Base-by-base conservation (phyloP, 2,888 invertebrate genomes). In the Crossocerus cetratus region DNA sequence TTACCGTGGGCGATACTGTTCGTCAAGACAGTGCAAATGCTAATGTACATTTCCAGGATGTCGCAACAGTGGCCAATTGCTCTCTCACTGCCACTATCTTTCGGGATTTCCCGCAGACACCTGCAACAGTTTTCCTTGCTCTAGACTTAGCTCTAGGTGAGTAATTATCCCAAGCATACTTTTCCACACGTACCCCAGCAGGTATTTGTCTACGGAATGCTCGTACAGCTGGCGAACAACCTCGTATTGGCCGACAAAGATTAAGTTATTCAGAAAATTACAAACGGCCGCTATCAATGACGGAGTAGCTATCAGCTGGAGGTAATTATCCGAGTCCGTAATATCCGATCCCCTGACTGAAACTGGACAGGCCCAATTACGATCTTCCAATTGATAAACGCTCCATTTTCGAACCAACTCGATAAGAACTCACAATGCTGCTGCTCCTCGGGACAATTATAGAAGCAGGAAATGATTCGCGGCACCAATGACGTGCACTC, bases 41-140 rank as follows among this genome's bases (percentile, higher is more conserved):
- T 86, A 0, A 90, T 86, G 76, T 92, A 91, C 92, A 93, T 92
- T 85, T 92, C 91, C 62, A 93, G 74, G 66, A 92, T 86, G 54
- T 92, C 92, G 68, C 90, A 89, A 76, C 91, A 92, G 56, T 91
- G 84, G 2, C 89, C 85, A 4, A 91, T 75, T 77, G 89, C 89
- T 77, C 84, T 90, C 16, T 90, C 89, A 55, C 85, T 88, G 2
- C 83, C 86, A 2, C 90, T 82, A 67, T 85, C 84, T 59, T 87
- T 84, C 2, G 89, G 88, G 42, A 91, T 90, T 53, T 86, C 85
- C 13, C 84, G 88, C 57, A 92, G 84, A 55, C 90, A 91, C 43
- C 92, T 92, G 74, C 60, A 82, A 84, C 84, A 2, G 42, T 16
- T 13, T 16, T 16, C 21, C 4, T 44, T 44, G 56, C 53, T 65